Base-by-base conservation (phyloP, 1,140 invertebrate genomes). In the Hyphantria cunea region DNA sequence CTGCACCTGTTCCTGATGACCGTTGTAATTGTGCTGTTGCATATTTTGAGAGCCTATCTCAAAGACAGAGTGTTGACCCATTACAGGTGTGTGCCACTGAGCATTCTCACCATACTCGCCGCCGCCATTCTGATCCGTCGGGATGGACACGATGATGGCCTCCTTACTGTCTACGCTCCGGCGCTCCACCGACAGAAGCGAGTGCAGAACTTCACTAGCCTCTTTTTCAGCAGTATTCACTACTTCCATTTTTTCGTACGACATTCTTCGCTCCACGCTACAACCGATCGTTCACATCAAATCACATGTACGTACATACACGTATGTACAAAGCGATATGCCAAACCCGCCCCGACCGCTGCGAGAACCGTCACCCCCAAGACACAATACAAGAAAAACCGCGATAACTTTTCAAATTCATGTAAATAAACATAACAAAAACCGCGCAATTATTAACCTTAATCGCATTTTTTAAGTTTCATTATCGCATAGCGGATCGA, bases 191-290 rank as follows among this genome's bases (percentile, higher is more conserved):
- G 93, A 93, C 54, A 94, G 80, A 55, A 94, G 80, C 6, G 93
- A 93, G 69, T 93, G 93, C 44, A 94, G 82, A 17, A 94, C 93
- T 84, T 94, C 93, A 76, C 93, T 94, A 3, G 93, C 93, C 83
- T 94, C 93, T 71, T 93, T 94, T 80, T 94, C 93, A 25, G 93
- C 93, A 15, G 88, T 81, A 72, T 91, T 92, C 50, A 89, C 88
- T 58, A 90, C 87, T 74, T 91, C 90, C 89, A 91, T 87, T 76
- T 91, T 92, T 67, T 90, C 88, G 73, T 79, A 91, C 61, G 90
- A 92, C 91, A 92, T 91, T 58, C 67, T 66, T n/a, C n/a, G n/a
- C 72, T 69, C 74, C 70, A 76, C 72, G 76, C 82, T 89, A 90
- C 71, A 88, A 90, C 76, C 84, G 79, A 89, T 84, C 78, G 77